phyloP scores from a whole-genome alignment of 2,888 invertebrate species.

The Oscheius onirici region DNA sequence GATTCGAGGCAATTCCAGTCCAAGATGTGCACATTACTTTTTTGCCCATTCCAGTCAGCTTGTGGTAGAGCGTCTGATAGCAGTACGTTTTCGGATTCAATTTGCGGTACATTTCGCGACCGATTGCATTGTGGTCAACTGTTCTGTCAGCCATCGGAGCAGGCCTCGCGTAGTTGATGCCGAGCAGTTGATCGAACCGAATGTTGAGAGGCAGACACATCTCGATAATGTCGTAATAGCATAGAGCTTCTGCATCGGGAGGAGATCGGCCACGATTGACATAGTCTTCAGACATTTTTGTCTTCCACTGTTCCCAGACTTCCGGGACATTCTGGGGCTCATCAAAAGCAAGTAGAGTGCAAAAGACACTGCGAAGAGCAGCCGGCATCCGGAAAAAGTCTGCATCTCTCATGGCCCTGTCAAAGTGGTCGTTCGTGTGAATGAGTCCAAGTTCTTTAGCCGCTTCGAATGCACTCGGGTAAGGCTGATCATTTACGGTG shows the following conservation, averaged over 20 bases:
- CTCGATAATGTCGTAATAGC: conserved; percentile 29
- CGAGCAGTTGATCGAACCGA: neutral
- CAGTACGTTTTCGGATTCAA: conserved; percentile 26
- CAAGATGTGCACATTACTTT: conserved; percentile 34
- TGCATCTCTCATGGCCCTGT: conserved; percentile 16
- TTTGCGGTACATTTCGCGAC: conserved; percentile 4
- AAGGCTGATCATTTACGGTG: neutral
- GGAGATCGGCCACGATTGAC: neutral
- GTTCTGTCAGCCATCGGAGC: neutral
- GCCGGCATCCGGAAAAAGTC: conserved; percentile 29
- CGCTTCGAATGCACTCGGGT: neutral
- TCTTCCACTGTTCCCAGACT: conserved; percentile 29
- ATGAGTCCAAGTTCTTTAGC: neutral
- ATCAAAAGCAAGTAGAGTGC: conserved; percentile 8
- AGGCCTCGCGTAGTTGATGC: neutral
- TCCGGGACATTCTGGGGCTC: neutral
- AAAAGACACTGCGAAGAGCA: conserved; percentile 33
- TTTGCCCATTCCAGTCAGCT: conserved; percentile 3
- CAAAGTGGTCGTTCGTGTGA: neutral
- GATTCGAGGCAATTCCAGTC: conserved; percentile 39
- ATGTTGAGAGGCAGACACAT: neutral
- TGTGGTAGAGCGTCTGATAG: conserved; percentile 30
- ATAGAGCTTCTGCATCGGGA: conserved; percentile 13
- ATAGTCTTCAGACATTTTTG: conserved; percentile 19
- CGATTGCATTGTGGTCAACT: neutral